phyloP scores from a whole-genome alignment of 2,888 invertebrate genomes.

The Lithophane socia region DNA sequence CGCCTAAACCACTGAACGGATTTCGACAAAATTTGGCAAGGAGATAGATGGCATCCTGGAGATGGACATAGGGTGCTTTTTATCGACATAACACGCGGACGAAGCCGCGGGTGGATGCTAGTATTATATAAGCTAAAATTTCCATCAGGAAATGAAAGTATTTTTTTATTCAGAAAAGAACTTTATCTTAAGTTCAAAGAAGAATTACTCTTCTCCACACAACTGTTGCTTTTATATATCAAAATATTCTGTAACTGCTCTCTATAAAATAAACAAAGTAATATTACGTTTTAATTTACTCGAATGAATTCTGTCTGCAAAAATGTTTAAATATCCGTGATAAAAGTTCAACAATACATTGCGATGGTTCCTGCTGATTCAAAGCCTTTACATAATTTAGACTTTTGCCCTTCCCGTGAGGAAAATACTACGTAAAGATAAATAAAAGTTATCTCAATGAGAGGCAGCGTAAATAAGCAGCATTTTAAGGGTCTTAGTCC shows the following conservation, averaged over 20 bases:
- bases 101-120: no score
- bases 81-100: no score
- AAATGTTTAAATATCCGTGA: conserved; percentile 10
- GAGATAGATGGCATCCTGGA: no score
- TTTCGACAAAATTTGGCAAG: no score
- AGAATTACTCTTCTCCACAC: not conserved
- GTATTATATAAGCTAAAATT: no score
- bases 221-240: not conserved
- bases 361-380: conserved; percentile 14
- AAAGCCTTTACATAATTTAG: conserved; percentile 47
- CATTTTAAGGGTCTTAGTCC: conserved; percentile 67
- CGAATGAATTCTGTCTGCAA: not conserved
- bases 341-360: conserved; percentile 30
- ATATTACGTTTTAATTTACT: not conserved
- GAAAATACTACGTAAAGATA: conserved; percentile 60
- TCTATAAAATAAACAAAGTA: not conserved
- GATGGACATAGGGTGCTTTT: no score
- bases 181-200: not conserved
- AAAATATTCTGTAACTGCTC: not conserved
- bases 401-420: conserved; percentile 49
- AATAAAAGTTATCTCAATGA: conserved; percentile 64
- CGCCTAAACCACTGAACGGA: no score
- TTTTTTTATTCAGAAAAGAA: not conserved
- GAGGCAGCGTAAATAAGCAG: conserved; percentile 60
- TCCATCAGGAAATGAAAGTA: not conserved